These are phyloP conservation scores for Liparis tanakae DNA, from an alignment of 2,797 vertebrate species.

Conservation along the genomic window DNA sequence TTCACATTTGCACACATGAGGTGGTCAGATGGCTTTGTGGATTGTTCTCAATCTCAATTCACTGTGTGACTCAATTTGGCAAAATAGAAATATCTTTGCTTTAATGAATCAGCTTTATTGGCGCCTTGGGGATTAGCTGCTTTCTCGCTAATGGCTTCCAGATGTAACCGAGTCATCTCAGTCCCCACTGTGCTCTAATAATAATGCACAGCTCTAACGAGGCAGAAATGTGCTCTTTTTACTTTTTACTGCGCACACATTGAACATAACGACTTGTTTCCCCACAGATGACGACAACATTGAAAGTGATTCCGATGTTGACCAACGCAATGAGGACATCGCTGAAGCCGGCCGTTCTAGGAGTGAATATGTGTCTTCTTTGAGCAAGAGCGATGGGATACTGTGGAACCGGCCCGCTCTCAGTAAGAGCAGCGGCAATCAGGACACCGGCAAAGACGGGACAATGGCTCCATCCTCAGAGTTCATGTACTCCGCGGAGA, in stretches of 20 bases:
- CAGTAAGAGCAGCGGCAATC: constrained; percentile 63
- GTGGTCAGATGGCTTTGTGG: neutral
- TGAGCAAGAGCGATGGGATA: constrained; percentile 70
- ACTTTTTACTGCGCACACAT: neutral
- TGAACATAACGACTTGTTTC: neutral
- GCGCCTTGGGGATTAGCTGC: neutral
- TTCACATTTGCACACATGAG: neutral
- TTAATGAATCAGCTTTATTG: constrained; percentile 9
- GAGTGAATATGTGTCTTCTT: constrained; percentile 55
- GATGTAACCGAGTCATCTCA: neutral
- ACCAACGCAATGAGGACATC: constrained; percentile 81
- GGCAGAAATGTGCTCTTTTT: neutral
- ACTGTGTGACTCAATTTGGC: constrained; percentile 21
- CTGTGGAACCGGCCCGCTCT: constrained; percentile 73
- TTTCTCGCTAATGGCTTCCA: neutral
- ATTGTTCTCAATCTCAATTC: neutral
- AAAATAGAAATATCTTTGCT: constrained; percentile 9
- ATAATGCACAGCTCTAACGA: neutral
- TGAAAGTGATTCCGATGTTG: constrained; percentile 86
- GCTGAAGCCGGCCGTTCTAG: constrained; percentile 70
- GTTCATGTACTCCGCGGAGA: constrained; percentile 68
- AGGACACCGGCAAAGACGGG: constrained; percentile 66
- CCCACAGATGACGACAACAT: constrained; percentile 83
- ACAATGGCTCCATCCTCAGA: constrained; percentile 69
- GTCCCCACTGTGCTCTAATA: neutral